Base-by-base conservation (phyloP, 2,888 invertebrate genomes). In the Odiellus spinosus region DNA sequence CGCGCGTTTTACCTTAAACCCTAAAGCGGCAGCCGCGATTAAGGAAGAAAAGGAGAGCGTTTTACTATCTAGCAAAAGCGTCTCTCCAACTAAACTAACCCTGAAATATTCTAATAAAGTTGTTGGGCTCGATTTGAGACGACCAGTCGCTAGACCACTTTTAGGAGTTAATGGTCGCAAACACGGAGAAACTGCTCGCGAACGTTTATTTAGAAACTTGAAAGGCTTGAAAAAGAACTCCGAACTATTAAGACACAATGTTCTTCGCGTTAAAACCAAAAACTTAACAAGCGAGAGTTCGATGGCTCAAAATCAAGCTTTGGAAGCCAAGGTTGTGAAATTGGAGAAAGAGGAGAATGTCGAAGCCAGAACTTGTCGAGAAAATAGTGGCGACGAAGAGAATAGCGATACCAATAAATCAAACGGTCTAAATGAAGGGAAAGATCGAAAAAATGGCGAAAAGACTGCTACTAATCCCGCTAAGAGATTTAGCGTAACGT, bases 161-260 rank as follows among this genome's bases (percentile, higher is more conserved):
- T 38, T 48, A 15, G 49, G 53, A 14, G 40, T 52, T 10, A 36
- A 52, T 12, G 26, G 50, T 2, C 49, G 49, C 33, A 50, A 49
- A 35, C 48, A 54, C 32, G 51, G 47, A 15, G 53, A 53, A 46
- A 56, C 52, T 12, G 50, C 54, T 10, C 46, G 54, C n/a, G 56
- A 56, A 35, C 46, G 56, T 19, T 40, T 56, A 3, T 54, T 56
- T 15, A 50, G 53, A 4, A 56, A 53, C 44, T 26, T 55, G n/a
- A 55, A 55, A 44, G 54, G 55, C 3, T 36, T 56, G 14, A 56
- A 54, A 20, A 56, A 56, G 41, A 53, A 51, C 40, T 50, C 52
- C 1, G 50, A 52, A 44, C 17, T 36, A 18, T 26, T 14, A n/a
- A 33, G 21, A 12, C 42, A 39, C 14, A 20, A 34, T 42, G 15